phyloP scores from a whole-genome alignment of 2,888 invertebrate species.

The Timema podura region DNA sequence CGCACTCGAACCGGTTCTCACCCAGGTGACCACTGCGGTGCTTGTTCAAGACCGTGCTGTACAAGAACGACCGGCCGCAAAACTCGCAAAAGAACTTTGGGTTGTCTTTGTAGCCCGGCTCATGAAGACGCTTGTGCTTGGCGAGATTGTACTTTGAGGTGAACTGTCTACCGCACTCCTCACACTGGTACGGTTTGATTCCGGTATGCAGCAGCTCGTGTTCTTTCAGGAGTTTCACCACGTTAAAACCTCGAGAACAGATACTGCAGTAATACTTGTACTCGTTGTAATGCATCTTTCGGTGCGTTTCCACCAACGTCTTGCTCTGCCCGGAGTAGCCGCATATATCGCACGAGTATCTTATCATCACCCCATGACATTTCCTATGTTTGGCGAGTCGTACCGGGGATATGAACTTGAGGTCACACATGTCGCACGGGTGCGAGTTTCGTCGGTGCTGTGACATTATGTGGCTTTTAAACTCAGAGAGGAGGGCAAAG shows the following conservation, averaged over 20 bases:
- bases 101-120: constrained; percentile 31
- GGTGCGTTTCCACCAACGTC: constrained; percentile 51
- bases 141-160: constrained; percentile 40
- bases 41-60: constrained; percentile 32
- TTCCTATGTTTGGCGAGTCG: constrained; percentile 38
- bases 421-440: constrained; percentile 19
- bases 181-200: constrained; percentile 51
- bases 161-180: constrained; percentile 46
- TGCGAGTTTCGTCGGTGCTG: constrained; percentile 35
- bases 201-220: constrained; percentile 57
- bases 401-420: constrained; percentile 18
- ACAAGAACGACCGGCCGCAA: constrained; percentile 36
- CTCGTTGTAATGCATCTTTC: constrained; percentile 53
- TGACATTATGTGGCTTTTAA: constrained; percentile 16
- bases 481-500: not conserved
- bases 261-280: constrained; percentile 53
- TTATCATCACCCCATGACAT: constrained; percentile 37
- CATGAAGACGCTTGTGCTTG: constrained; percentile 37
- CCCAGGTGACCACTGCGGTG: constrained; percentile 40
- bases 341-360: constrained; percentile 40
- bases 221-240: constrained; percentile 50
- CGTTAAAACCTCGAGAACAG: constrained; percentile 54
- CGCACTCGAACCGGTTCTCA: constrained; percentile 11
- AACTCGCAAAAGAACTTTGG: constrained; percentile 35
- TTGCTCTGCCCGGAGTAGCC: constrained; percentile 46